Evolutionary conservation across 2,888 invertebrate species (phyloP).

Genomic region (Epinotia brunnichana): DNA sequence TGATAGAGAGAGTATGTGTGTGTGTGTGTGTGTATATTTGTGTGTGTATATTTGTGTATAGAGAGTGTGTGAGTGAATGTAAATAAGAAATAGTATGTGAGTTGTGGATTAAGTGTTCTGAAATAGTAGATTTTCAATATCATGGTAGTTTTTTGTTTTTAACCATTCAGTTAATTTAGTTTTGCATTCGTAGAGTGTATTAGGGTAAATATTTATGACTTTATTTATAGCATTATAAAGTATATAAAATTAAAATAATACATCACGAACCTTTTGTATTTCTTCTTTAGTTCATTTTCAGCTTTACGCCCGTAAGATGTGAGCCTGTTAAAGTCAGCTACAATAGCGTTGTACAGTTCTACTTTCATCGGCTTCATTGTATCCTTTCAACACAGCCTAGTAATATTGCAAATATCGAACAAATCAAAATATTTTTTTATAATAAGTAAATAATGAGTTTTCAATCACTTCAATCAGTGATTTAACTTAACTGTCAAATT

Average conservation of each 20-base stretch:
- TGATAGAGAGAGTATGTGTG: too few species aligned
- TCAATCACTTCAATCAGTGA: background rate
- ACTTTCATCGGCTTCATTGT: slow-evolving; percentile 67
- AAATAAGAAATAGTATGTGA: too few species aligned
- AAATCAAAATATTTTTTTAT: background rate
- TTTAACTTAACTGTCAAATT: background rate
- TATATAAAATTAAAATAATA: background rate
- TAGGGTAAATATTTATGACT: too few species aligned
- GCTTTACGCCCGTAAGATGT: slow-evolving; percentile 84
- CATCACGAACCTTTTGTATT: slow-evolving; percentile 82
- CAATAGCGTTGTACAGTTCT: slow-evolving; percentile 80
- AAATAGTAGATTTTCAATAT: too few species aligned
- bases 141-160: too few species aligned
- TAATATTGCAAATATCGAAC: background rate
- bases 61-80: too few species aligned
- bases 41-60: too few species aligned
- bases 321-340: slow-evolving; percentile 82
- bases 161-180: too few species aligned
- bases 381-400: background rate
- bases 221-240: too few species aligned
- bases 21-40: too few species aligned
- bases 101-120: too few species aligned
- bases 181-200: too few species aligned
- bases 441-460: background rate
- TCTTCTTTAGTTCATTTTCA: slow-evolving; percentile 82